Conservation (phyloP, 2,888 invertebrate species). For the Perizoma affinitatum region DNA sequence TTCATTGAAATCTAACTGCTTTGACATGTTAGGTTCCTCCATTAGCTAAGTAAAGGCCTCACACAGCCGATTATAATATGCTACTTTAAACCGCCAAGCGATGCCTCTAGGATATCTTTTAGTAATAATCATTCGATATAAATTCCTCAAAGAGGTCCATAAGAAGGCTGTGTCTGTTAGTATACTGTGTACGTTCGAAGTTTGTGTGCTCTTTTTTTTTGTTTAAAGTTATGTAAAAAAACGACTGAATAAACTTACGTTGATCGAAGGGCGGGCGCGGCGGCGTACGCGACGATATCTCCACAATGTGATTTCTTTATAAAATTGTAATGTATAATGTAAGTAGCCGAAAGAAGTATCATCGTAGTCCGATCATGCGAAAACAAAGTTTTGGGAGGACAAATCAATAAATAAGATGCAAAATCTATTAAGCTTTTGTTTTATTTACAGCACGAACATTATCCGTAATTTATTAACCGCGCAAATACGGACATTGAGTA, state of each 20-base stretch:
- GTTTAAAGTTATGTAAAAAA: conserved; percentile 71
- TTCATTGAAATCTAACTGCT: too few species aligned
- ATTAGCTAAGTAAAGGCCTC: too few species aligned
- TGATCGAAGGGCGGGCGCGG: conserved; percentile 55
- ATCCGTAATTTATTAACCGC: too few species aligned
- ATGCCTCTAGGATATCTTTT: background rate
- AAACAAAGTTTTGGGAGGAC: conserved; percentile 78
- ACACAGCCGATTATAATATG: too few species aligned
- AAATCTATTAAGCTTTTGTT: conserved; percentile 65
- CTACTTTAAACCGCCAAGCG: too few species aligned
- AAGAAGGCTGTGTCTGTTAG: conserved; percentile 16
- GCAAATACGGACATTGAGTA: too few species aligned
- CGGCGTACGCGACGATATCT: conserved; percentile 42
- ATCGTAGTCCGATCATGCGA: conserved; percentile 78
- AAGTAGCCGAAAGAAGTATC: conserved; percentile 81
- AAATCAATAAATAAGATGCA: conserved; percentile 82
- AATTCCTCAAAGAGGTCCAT: conserved; percentile 29
- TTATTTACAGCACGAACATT: conserved; percentile 49
- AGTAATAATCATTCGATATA: conserved; percentile 11
- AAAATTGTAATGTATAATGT: conserved; percentile 76
- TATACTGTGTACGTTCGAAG: conserved; percentile 11
- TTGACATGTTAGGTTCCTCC: too few species aligned
- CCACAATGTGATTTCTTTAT: conserved; percentile 83
- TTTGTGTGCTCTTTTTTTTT: conserved; percentile 23
- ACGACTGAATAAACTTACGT: conserved; percentile 78